Percentiles rank a stretch among this genome's conserved stretches.
phyloP scores from a whole-genome alignment of 2,113 vertebrate genomes.

The Electrona antarctica region DNA sequence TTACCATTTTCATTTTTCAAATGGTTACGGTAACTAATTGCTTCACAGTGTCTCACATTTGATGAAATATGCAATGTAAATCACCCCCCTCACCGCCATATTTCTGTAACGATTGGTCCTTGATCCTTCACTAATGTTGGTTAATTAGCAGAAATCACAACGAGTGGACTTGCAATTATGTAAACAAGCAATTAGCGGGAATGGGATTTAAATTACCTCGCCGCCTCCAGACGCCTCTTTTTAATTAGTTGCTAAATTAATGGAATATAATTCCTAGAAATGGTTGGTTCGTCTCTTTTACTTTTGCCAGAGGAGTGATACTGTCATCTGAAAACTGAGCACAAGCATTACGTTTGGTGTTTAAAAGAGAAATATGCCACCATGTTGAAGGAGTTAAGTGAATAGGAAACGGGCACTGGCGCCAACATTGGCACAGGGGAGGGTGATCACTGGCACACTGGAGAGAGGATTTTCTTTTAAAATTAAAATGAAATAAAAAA shows the following conservation, averaged over 20 bases:
- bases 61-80: conserved; percentile 16
- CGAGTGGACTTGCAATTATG: conserved; percentile 27
- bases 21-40: too few relatives aligned
- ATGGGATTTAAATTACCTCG: conserved; percentile 49
- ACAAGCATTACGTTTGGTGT: too few relatives aligned
- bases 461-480: too few relatives aligned
- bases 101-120: conserved; percentile 28
- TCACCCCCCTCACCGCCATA: conserved; percentile 5
- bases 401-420: too few relatives aligned
- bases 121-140: conserved; percentile 56
- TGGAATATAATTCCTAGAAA: conserved; percentile 32
- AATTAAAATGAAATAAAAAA: too few relatives aligned
- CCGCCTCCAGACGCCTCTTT: conserved; percentile 10
- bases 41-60: neutral
- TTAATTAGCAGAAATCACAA: conserved; percentile 46
- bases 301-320: too few relatives aligned
- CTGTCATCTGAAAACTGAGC: too few relatives aligned
- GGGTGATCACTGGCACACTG: too few relatives aligned
- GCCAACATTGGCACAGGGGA: too few relatives aligned
- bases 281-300: conserved; percentile 25
- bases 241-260: conserved; percentile 51
- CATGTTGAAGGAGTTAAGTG: too few relatives aligned
- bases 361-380: too few relatives aligned
- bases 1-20: too few relatives aligned
- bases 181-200: conserved; percentile 56